Evolutionary conservation across 1,140 invertebrate species (phyloP), one percentile per base, ranked within the genome.

Genomic region (Aradophagus sp.): DNA sequence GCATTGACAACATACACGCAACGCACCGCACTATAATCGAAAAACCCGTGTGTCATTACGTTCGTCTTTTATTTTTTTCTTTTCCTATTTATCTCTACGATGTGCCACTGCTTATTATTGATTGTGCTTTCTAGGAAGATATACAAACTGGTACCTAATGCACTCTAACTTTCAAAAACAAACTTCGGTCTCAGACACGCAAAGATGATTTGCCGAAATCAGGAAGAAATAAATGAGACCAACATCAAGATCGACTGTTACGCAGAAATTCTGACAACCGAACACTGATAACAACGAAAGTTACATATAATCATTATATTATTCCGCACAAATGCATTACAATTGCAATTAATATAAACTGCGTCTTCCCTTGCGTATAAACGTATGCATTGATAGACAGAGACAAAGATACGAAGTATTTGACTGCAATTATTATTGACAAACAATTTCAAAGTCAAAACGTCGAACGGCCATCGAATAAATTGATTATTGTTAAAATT

Each of bases 21-120:
- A 70, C 31, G 39, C 72, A 63, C 72, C 62, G 66, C 66, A 73
- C 69, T 77, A 36, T 75, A 77, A 77, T 77, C 62, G 73, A 53
- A 58, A 62, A 59, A 42, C 50, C 39, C 44, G 59, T 63, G 29
- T 59, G 66, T 76, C 47, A 76, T 76, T 74, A 76, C 50, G 50
- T 48, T 31, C 20, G 19, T 36, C 50, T 44, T 53, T 70, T 39
- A 35, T 34, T 56, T 69, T 15, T 52, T 7, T 52, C 34, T 39
- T 59, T 16, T 71, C 65, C 56, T 48, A 50, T 66, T 63, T 67
- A 45, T 67, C 63, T 63, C 44, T 48, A 68, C 58, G 58, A 68
- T 55, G 23, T 63, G 52, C 63, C 63, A 65, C 59, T 23, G 38
- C 71, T 68, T 73, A 68, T 73, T 68, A 73, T 45, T 39, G 45